Percentiles rank a stretch among this genome's conserved stretches.
Evolutionary conservation across 2,113 vertebrate species (phyloP).

Genomic region (Phaethon lepturus): DNA sequence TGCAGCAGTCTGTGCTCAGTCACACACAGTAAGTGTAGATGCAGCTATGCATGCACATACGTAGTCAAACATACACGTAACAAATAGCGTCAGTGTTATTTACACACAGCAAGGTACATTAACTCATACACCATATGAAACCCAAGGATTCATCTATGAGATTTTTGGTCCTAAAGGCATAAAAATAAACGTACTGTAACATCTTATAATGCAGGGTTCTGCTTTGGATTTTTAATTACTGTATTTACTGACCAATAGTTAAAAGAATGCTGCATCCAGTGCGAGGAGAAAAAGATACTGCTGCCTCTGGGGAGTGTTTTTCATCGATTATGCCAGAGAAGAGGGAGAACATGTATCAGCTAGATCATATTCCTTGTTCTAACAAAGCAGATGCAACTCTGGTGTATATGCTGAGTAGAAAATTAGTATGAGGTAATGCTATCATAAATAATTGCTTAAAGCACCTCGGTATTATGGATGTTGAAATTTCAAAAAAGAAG

Average conservation of each 20-base stretch:
- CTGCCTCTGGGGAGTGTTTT: not conserved
- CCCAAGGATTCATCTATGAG: not conserved
- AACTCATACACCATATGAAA: not conserved
- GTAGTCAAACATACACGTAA: accelerated
- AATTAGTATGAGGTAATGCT: slow-evolving; percentile 76
- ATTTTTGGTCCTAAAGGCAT: not conserved
- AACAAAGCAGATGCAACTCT: slow-evolving; percentile 51
- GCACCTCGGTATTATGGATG: not conserved
- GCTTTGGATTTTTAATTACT: not conserved
- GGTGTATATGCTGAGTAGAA: slow-evolving; percentile 28
- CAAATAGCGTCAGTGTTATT: accelerated
- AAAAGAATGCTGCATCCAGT: not conserved
- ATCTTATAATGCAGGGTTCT: not conserved
- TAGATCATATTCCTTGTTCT: slow-evolving; percentile 26
- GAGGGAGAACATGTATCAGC: not conserved
- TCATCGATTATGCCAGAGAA: slow-evolving; percentile 50
- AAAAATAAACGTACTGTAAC: not conserved
- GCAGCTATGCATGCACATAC: not conserved
- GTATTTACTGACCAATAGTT: not conserved
- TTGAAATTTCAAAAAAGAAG: slow-evolving; percentile 53
- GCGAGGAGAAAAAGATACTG: not conserved
- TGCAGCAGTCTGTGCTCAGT: not conserved
- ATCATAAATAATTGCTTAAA: slow-evolving; percentile 78
- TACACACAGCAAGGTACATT: not conserved
- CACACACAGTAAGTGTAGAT: not conserved